Base-by-base conservation (phyloP, 1,140 invertebrate genomes). In the Lordiphosa clarofinis region DNA sequence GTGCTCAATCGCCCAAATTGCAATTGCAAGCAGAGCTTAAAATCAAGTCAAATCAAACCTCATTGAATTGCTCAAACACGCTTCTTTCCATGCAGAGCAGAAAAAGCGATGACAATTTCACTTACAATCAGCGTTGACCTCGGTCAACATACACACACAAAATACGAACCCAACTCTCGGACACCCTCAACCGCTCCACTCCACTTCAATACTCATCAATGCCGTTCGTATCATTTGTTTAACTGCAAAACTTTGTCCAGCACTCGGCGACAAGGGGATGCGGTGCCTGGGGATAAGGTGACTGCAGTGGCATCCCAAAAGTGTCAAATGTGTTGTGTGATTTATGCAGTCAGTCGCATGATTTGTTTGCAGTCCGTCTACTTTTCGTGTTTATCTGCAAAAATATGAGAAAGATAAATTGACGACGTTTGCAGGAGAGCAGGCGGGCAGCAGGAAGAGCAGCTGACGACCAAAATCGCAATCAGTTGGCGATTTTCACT, bases 391-490 rank as follows among this genome's bases (percentile, higher is more conserved):
- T 86, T 86, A 86, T 75, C 66, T 86, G 74, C 66, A 68, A 84
- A 81, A 86, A 84, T 86, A 86, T 86, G 79, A 86, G 79, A 86
- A 86, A 81, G 79, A 86, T 86, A 86, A 86, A 86, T 84, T 71
- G 81, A 73, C 44, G 67, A 55, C 33, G 56, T 47, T 48, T 37
- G 47, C 47, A 44, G 62, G 39, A 48, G 39, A 21, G 33, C 10
- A 21, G 15, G 10, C n/a, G 35, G 10, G 13, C 33, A 24, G 11
- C 38, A 15, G 38, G 50, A 56, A 24, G 61, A 64, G 24, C 6
- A 39, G 38, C 4, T 38, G 55, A 37, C 54, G 59, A 8, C 59
- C 59, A 47, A 56, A 64, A 60, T 79, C 49, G 76, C 76, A 82
- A 81, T 82, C 76, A 82, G 62, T 62, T 52, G 65, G 55, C 66